Base-by-base conservation (phyloP, 2,888 invertebrate genomes). In the Chrysolina haemoptera region DNA sequence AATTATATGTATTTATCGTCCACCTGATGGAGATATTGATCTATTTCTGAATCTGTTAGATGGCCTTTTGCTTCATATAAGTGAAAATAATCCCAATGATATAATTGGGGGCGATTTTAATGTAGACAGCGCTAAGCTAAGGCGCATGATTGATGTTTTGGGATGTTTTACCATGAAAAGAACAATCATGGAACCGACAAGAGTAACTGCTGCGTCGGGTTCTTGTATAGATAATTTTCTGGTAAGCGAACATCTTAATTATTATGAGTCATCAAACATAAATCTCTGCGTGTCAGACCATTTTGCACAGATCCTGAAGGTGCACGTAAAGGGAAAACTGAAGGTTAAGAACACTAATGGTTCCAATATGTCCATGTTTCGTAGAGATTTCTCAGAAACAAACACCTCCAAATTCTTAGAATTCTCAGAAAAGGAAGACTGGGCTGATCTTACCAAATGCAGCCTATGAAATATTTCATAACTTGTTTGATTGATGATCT, bases 1-100 rank as follows among this genome's bases (percentile, higher is more conserved):
- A 59, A 59, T 59, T n/a, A 59, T 59, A 20, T 59, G 59, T 59
- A 59, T 59, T n/a, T 59, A 59, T 59, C 59, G 59, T 59, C 59
- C 59, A 59, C 16, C 59, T 59, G 59, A 59, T 18, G 59, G 59
- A 59, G 59, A 59, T 59, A 59, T 59, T 18, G 59, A 59, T 20
- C 20, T 22, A 59, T 59, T n/a, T 59, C 12, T 59, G 59, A 59
- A 59, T 59, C 20, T 59, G 59, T 20, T 59, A 20, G 20, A 18
- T 20, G 59, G 59, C 59, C 59, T 59, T 59, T 59, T 20, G 20
- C 18, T 18, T 18, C 59, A 59, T 59, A 59, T 11, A 59, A 18
- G 6, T 59, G 59, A 59, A 59, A 59, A 59, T 20, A 59, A 59
- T 59, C 59, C 20, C 18, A 59, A 59, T 59, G 59, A 16, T 59